Evolutionary conservation across 2,113 vertebrate species (phyloP), one percentile per base, ranked within the genome.

Genomic region (Amia ocellicauda): DNA sequence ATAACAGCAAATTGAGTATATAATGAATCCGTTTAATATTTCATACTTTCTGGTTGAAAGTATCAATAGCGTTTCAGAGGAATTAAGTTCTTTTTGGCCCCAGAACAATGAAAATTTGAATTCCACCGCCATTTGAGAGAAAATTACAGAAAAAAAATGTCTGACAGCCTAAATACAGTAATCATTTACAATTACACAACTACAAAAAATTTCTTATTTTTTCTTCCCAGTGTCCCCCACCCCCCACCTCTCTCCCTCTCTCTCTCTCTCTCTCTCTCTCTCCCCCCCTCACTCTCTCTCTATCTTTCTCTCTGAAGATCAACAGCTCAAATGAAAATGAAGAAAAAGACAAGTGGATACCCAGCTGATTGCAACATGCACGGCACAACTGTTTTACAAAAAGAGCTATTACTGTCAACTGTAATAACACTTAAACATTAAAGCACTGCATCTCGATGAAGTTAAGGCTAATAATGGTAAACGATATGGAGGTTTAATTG

Each of bases 11-110:
- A 89, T 88, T 84, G 85, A 88, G 82, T 83, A 80, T 89, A 87
- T 88, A 90, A 89, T 89, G 85, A 89, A 87, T 78, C 84, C 78
- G 82, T 89, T 90, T 89, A 89, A 89, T 89, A 89, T 89, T 89
- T 89, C 78, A 90, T 89, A 74, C 81, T 83, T 78, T 81, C 75
- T 75, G 62, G 71, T 83, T 88, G 79, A 80, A 85, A 86, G 86
- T 81, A 81, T 86, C 81, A 81, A 78, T 68, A 75, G 62, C 68
- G 71, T 79, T 86, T 84, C 75, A 70, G 71, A 77, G 60, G 80
- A 86, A 81, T 83, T 83, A 80, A 74, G 79, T 73, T 76, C 73
- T 57, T 73, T 80, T 77, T 74, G 76, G 82, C 64, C 64, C 71
- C 58, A 41, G 64, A 78, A 83, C 68, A 73, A 75, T 80, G 67